Evolutionary conservation across 1,140 invertebrate species (phyloP), one percentile per base, ranked within the genome.

Genomic region (Scaptomyza montana): DNA sequence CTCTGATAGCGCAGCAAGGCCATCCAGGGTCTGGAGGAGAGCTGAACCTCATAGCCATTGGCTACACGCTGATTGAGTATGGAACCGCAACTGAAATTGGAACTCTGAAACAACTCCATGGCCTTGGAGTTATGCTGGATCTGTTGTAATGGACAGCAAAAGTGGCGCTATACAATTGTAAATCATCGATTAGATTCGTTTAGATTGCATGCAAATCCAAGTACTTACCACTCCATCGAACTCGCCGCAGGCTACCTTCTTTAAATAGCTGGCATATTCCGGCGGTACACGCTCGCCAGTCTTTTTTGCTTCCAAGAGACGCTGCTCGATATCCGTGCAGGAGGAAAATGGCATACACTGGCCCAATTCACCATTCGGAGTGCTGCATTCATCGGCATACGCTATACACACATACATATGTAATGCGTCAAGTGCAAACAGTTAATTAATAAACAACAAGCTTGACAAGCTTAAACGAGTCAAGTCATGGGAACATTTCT

Each of bases 1-100:
- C 63, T 75, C 4, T 71, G 60, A 50, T 93, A 94, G 54, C 92
- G 91, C 0, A 94, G 61, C 36, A 94, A 65, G 3, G 92, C 93
- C 93, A 93, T 94, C 93, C 93, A 94, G 8, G 93, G 93, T 57
- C 92, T 93, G 53, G 93, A 92, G 28, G 90, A 91, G 5, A 94
- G 53, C 33, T 92, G 89, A 0, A 93, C 90, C 57, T 80, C 77
- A 51, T 92, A 81, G 4, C 93, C 93, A 39, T 64, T 68, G 41
- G 79, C 63, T 43, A 92, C 93, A 51, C 92, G 92, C 10, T 81
- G 65, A 33, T 60, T 86, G 16, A 87, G 68, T n/a, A 87, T 70
- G 25, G 55, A 63, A n/a, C 82, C 82, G 19, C 82, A 86, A 13
- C 53, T 80, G 28, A 87, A 86, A 41, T 45, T 51, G n/a, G 67